Evolutionary conservation across 2,888 invertebrate genomes (phyloP).

Genomic region (Panopea generosa): DNA sequence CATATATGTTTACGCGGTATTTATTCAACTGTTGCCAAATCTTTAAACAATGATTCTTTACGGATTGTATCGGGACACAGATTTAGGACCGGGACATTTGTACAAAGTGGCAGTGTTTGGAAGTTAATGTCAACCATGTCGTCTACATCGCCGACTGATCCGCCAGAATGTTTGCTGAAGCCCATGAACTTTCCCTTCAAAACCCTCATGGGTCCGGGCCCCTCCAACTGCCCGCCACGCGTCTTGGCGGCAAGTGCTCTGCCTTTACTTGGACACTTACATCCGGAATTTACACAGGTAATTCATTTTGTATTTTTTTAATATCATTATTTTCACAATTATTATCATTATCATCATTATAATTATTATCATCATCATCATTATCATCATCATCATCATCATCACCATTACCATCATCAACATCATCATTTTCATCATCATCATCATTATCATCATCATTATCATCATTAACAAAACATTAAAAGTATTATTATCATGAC

Average conservation of each 20-base stretch:
- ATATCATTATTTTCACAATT: not conserved
- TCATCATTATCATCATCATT: constrained; percentile 5
- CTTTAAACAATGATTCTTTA: no score
- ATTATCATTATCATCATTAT: constrained; percentile 10
- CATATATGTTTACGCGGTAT: no score
- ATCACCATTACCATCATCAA: constrained; percentile 5
- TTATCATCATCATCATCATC: constrained; percentile 14
- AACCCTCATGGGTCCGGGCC: constrained; percentile 91
- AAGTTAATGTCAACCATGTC: no score
- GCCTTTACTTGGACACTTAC: constrained; percentile 91
- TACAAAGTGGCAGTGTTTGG: no score
- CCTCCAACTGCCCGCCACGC: constrained; percentile 90
- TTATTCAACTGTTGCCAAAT: no score
- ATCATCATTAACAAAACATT: not conserved
- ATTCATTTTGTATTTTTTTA: not conserved
- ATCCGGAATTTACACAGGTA: constrained; percentile 90
- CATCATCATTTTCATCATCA: constrained; percentile 8
- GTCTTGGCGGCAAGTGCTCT: constrained; percentile 89
- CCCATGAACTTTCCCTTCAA: constrained; percentile 87
- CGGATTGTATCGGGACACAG: no score
- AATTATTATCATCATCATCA: constrained; percentile 15
- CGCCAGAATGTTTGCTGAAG: constrained; percentile 75
- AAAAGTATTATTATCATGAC: no score
- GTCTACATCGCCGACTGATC: constrained; percentile 45
- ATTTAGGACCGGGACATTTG: no score